These are phyloP conservation scores for Mustela nigripes DNA, from an alignment of 2,113 vertebrate species.

Conservation along the genomic window DNA sequence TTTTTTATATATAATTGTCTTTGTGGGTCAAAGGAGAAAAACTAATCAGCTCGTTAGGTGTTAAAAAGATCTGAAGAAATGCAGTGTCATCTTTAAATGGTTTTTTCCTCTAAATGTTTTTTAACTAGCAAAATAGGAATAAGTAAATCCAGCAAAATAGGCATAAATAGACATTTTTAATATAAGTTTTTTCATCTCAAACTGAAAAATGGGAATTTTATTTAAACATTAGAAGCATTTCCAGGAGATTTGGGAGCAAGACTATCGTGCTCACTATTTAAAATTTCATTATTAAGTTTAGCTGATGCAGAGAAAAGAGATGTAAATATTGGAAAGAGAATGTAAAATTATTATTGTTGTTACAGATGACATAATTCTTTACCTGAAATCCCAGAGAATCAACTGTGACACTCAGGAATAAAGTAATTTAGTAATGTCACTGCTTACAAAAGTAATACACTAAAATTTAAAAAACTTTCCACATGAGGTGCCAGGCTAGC, in stretches of 20 bases:
- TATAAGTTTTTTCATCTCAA: conserved; percentile 41
- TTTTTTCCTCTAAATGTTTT: conserved; percentile 46
- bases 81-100: neutral
- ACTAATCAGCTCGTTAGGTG: neutral
- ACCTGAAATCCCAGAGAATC: neutral
- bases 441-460: neutral
- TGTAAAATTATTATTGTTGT: neutral
- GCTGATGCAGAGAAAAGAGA: neutral
- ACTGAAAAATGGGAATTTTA: conserved; percentile 46
- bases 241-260: neutral
- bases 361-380: neutral
- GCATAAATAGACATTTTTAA: neutral
- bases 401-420: neutral
- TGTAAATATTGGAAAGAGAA: neutral
- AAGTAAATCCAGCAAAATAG: neutral
- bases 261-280: neutral
- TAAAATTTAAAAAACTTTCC: conserved; percentile 40
- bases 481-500: neutral
- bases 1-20: neutral
- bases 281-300: conserved; percentile 35
- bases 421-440: conserved; percentile 17
- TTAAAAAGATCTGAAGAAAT: neutral
- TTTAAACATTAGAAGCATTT: conserved; percentile 34
- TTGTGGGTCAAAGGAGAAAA: neutral
- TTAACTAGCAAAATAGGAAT: conserved; percentile 20